Evolutionary conservation across 2,888 invertebrate species (phyloP).

Genomic region (Leptopilina myrica): DNA sequence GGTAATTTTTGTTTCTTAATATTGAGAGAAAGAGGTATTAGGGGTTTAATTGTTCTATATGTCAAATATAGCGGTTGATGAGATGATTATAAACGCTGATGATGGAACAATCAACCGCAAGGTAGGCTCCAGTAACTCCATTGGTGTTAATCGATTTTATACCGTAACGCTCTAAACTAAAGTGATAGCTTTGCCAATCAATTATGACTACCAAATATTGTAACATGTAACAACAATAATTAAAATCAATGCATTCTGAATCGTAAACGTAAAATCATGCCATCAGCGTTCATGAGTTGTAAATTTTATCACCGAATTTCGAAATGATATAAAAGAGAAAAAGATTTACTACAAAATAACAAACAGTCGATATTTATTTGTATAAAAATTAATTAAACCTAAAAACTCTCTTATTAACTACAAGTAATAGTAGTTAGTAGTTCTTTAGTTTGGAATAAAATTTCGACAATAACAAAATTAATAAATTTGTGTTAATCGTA

Average conservation of each 20-base stretch:
- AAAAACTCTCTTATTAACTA: too few relatives aligned
- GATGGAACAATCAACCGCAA: conserved; percentile 23
- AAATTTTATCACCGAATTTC: too few relatives aligned
- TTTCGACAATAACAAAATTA: too few relatives aligned
- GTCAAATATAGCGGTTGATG: not conserved
- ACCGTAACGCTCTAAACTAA: conserved; percentile 1
- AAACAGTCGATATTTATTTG: too few relatives aligned
- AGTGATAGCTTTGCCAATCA: conserved; percentile 29
- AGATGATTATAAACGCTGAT: conserved; percentile 9
- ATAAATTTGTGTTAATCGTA: too few relatives aligned
- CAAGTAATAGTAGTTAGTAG: too few relatives aligned
- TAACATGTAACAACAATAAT: not conserved
- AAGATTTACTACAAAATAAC: too few relatives aligned
- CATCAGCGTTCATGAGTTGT: not conserved
- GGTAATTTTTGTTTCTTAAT: too few relatives aligned
- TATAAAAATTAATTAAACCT: too few relatives aligned
- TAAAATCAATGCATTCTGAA: not conserved
- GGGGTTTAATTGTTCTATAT: not conserved
- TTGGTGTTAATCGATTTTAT: conserved; percentile 25
- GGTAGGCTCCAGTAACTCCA: not conserved
- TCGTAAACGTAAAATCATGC: not conserved
- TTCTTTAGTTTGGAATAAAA: too few relatives aligned
- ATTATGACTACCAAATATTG: conserved; percentile 16
- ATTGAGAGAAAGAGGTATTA: too few relatives aligned
- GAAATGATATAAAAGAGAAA: too few relatives aligned